These are phyloP conservation scores for Siphlonurus alternatus DNA, from an alignment of 2,888 invertebrate species.

Conservation along the genomic window DNA sequence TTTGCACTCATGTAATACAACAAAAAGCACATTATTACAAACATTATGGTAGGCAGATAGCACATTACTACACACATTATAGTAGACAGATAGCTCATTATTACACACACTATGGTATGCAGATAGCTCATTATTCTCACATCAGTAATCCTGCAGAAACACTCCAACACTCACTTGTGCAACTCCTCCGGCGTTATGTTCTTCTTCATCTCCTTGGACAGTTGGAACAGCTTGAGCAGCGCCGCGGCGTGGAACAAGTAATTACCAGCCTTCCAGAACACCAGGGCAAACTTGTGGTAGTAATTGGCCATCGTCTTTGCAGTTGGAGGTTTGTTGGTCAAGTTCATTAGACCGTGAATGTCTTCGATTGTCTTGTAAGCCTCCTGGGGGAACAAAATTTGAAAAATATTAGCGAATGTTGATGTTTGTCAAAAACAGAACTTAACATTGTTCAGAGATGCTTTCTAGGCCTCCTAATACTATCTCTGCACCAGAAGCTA, in stretches of 20 bases:
- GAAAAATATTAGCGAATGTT: no score
- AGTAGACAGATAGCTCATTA: no score
- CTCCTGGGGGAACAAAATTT: slow-evolving; percentile 38
- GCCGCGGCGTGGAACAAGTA: slow-evolving; percentile 96
- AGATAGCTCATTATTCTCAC: no score
- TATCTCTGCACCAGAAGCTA: no score
- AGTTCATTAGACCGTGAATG: slow-evolving; percentile 89
- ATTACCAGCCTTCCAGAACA: slow-evolving; percentile 98
- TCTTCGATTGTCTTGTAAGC: slow-evolving; percentile 98
- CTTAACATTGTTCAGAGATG: no score
- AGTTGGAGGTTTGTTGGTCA: slow-evolving; percentile 91
- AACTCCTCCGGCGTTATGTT: slow-evolving; percentile 86
- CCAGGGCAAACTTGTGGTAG: slow-evolving; percentile 92
- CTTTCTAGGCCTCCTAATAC: no score
- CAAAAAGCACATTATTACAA: no score
- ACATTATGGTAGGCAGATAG: no score
- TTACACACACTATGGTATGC: no score
- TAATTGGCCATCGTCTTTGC: slow-evolving; percentile 98
- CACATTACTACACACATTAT: no score
- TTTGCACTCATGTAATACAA: no score
- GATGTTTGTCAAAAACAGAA: not conserved
- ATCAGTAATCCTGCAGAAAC: no score
- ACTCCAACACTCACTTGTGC: slow-evolving; percentile 62
- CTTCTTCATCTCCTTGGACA: slow-evolving; percentile 93
- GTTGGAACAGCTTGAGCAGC: slow-evolving; percentile 78